Evolutionary conservation across 1,140 invertebrate genomes (phyloP), one percentile per base, ranked within the genome.

Genomic region (Papilio polyxenes): DNA sequence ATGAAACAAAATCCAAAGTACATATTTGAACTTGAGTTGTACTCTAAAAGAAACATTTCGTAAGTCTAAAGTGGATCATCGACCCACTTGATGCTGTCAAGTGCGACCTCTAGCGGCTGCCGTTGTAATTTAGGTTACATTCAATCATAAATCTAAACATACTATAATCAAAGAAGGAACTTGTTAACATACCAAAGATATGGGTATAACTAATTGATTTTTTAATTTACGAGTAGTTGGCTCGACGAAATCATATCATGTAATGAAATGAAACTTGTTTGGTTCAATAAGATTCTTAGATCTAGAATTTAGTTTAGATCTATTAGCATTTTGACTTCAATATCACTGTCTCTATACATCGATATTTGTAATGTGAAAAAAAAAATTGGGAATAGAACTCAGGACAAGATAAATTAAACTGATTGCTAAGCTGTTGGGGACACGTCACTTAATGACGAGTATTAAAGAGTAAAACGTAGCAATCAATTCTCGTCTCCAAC

Each of bases 401-500:
- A 20, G n/a, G 59, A 65, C 62, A 62, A 20, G 59, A 8, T 8
- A 20, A 0, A 11, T 1, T 23, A 23, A 10, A 11, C 51, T 53
- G 20, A 11, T 8, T 53, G 20, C 20, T 11, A 23, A 23, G 62
- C 20, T 31, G 9, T 31, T 11, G 11, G 31, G 4, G 0, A 37
- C 65, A 69, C 11, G 31, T 37, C 11, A 15, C 11, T 69, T 69
- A 69, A 69, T 15, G 4, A 69, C 3, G 6, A 11, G 11, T 31
- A 69, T 69, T 37, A 37, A 69, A 69, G 10, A 6, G 20, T 65
- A 6, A 69, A 69, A 69, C 10, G 10, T 13, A 69, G 65, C 13
- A 69, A 69, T 69, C 65, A 69, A 69, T 69, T 69, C 65, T 37
- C 11, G 65, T 69, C 65, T 37, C 15, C 15, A 15, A 72, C 65